Evolutionary conservation across 2,797 vertebrate species (phyloP), one percentile per base, ranked within the genome.

Genomic region (Sebastes matsubarae): DNA sequence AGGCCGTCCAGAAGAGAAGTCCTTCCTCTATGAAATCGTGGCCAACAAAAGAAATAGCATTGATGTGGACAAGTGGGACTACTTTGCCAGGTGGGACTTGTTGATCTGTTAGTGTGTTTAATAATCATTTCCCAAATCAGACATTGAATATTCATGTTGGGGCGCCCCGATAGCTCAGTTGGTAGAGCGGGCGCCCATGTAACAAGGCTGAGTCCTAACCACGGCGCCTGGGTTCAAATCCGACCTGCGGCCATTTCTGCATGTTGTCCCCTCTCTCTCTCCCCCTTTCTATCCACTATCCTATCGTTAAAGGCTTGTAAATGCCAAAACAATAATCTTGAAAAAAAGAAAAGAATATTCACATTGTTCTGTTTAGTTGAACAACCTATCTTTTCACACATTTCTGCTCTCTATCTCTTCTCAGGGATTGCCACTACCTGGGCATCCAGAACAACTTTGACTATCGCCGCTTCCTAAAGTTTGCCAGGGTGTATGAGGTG

Each of bases 31-130:
- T 66, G 97, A 99, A 85, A 97, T 99, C 4, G 98, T 99, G 16
- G 97, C 98, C 55, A 99, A 99, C 93, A 99, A 99, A 89, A 96
- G 88, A 83, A 99, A 95, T 8, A 97, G 99, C 74, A 97, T 99
- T 3, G 99, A 99, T 8, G 98, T 99, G 79, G 98, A 99, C 93
- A 99, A 99, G 79, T 99, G 98, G 98, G 99, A 99, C 92, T 99
- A 99, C 87, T 98, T 99, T 94, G 97, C 98, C 78, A 97, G 99
- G 98, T 99, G 93, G 1, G 66, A 4, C 11, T 77, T 22, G 8
- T 71, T 46, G 16, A 70, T 25, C 16, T 32, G 3, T 58, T 68
- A 1, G 5, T 63, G 32, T 29, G 6, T 57, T 67, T 70, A 2
- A 66, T 32, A 22, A n/a, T 12, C 2, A 25, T 64, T 63, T 46